Percentiles rank a stretch among this genome's conserved stretches.
Conservation (phyloP, 2,888 invertebrate species). For the Pollenia labialis region DNA sequence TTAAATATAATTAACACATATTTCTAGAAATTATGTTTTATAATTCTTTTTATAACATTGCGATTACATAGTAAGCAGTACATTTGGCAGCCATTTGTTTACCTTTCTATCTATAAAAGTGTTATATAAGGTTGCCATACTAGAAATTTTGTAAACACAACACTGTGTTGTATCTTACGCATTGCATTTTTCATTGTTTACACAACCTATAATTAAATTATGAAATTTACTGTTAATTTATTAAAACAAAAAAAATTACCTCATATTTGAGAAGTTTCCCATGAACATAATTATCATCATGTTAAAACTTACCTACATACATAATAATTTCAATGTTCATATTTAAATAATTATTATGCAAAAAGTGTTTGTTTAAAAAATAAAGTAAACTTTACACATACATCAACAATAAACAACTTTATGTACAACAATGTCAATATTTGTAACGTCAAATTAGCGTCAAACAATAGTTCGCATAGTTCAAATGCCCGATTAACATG, state of each 20-base stretch:
- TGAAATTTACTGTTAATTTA: not conserved
- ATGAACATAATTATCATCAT: conserved; percentile 25
- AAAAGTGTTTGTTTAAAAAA: conserved; percentile 31
- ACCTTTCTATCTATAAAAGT: no score
- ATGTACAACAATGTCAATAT: not conserved
- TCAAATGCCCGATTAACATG: not conserved
- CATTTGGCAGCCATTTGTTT: no score
- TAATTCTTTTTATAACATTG: no score
- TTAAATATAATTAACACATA: no score
- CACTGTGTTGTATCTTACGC: no score
- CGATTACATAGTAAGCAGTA: no score
- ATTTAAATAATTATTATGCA: not conserved
- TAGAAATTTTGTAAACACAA: no score
- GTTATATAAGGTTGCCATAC: no score
- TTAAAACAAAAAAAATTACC: not conserved
- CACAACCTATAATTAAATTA: conserved; percentile 14
- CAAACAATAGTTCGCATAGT: conserved; percentile 2
- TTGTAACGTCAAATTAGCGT: not conserved
- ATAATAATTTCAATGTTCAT: not conserved
- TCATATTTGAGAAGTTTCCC: conserved; percentile 31
- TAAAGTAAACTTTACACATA: conserved; percentile 23
- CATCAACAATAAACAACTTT: not conserved
- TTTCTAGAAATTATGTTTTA: no score
- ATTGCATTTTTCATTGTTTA: not conserved
- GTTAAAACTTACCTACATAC: not conserved